A percentile compares a stretch with the other conserved stretches of the same genome.
Conservation (phyloP, 2,797 vertebrate species). For the Muraenolepis orangiensis region DNA sequence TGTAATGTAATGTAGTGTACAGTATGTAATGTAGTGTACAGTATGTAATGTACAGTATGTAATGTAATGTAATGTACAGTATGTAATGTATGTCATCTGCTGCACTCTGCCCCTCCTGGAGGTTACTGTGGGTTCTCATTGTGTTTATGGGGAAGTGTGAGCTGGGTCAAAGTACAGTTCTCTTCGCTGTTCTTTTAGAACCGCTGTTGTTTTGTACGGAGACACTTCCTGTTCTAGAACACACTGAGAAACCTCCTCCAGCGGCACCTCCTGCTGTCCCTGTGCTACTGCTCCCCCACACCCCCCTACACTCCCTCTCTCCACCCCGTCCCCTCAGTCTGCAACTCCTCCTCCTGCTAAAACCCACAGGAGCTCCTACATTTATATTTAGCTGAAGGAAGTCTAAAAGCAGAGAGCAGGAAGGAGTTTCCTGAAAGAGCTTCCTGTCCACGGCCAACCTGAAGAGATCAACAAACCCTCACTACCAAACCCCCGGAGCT, state of each 20-base stretch:
- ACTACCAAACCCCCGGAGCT: neutral
- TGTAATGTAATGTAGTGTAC: too few relatives aligned
- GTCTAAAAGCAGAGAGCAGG: conserved; percentile 51
- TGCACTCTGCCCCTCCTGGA: too few relatives aligned
- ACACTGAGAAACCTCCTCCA: neutral
- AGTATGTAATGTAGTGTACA: too few relatives aligned
- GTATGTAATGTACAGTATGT: too few relatives aligned
- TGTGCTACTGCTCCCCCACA: too few relatives aligned
- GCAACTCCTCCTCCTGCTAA: conserved; percentile 22
- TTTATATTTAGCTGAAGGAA: conserved; percentile 69
- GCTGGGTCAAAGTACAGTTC: neutral
- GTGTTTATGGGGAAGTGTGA: neutral
- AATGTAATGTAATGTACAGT: too few relatives aligned
- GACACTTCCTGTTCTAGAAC: neutral
- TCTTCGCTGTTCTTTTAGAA: neutral
- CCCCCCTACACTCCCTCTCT: too few relatives aligned
- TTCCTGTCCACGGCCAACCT: conserved; percentile 39
- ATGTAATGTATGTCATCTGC: too few relatives aligned
- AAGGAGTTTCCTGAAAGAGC: conserved; percentile 58
- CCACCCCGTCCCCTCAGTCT: neutral
- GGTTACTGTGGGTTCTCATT: neutral
- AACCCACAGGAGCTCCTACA: conserved; percentile 20
- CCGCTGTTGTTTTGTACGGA: neutral
- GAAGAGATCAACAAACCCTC: conserved; percentile 4
- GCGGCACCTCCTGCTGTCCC: too few relatives aligned